Conservation (phyloP, 2,113 vertebrate species). For the Lepus europaeus region DNA sequence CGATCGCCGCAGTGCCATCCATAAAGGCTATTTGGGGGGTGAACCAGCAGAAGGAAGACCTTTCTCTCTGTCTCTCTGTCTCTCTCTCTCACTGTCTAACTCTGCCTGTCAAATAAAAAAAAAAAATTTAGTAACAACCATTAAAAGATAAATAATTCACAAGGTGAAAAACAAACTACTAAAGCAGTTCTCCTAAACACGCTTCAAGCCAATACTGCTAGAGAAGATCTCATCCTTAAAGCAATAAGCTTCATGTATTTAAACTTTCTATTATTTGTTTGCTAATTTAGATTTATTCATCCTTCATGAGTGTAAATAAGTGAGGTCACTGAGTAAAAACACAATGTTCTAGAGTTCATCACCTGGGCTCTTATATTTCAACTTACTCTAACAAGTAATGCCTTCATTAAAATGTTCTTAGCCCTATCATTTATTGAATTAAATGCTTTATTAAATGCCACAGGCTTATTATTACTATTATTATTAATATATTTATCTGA, state of each 20-base stretch:
- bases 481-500: too few species aligned
- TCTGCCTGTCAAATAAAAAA: too few species aligned
- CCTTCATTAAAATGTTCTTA: neutral
- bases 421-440: constrained; percentile 23
- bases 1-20: too few species aligned
- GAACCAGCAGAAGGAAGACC: too few species aligned
- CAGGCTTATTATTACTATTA: neutral
- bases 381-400: neutral
- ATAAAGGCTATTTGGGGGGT: too few species aligned
- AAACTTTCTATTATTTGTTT: neutral
- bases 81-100: too few species aligned
- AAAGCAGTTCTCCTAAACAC: neutral
- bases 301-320: neutral
- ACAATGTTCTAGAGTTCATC: neutral
- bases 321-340: neutral
- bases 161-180: constrained; percentile 24
- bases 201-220: neutral
- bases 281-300: neutral
- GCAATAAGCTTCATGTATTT: constrained; percentile 2
- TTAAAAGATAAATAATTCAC: neutral
- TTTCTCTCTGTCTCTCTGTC: too few species aligned
- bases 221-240: neutral
- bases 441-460: constrained; percentile 14
- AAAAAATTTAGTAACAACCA: neutral
- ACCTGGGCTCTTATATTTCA: neutral